Percentiles rank a stretch among this genome's conserved stretches.
These are phyloP conservation scores for Bombus waltoni DNA, from an alignment of 1,140 invertebrate species.

Conservation along the genomic window DNA sequence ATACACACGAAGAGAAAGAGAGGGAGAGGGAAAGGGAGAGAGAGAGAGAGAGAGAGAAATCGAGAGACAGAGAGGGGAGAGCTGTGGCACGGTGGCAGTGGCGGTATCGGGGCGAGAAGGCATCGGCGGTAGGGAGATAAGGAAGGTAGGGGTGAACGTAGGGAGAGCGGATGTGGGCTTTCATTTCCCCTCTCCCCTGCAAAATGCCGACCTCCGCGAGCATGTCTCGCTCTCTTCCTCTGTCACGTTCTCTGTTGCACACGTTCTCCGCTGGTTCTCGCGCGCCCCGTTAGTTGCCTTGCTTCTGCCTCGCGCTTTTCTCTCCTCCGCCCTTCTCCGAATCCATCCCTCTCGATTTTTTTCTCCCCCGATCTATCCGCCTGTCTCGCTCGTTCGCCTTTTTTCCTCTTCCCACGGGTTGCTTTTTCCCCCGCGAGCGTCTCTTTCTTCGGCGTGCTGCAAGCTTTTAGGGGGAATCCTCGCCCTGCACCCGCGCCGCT, in stretches of 20 bases:
- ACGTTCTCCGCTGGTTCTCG: constrained; percentile 55
- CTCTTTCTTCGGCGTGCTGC: constrained; percentile 58
- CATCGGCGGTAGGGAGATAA: constrained; percentile 69
- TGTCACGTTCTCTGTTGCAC: constrained; percentile 3
- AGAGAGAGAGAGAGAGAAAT: constrained; percentile 23
- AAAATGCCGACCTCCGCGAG: constrained; percentile 24
- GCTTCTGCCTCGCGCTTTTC: constrained; percentile 55
- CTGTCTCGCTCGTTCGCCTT: constrained; percentile 37
- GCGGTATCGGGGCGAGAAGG: constrained; percentile 58
- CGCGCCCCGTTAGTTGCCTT: constrained; percentile 62
- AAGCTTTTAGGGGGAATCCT: constrained; percentile 62
- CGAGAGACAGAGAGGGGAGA: constrained; percentile 45
- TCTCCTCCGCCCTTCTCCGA: constrained; percentile 7
- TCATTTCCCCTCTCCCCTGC: constrained; percentile 40
- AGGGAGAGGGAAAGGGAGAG: constrained; percentile 48
- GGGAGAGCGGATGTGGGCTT: constrained; percentile 48
- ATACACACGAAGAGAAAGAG: constrained; percentile 75
- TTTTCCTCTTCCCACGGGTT: constrained; percentile 26
- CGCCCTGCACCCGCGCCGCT: constrained; percentile 52
- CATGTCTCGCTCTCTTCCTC: constrained; percentile 29
- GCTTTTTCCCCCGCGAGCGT: constrained; percentile 48
- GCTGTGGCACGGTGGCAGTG: constrained; percentile 40
- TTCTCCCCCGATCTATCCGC: constrained; percentile 4
- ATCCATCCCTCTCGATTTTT: constrained; percentile 4
- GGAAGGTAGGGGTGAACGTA: constrained; percentile 61